Percentiles rank a stretch among this genome's conserved stretches.
phyloP scores from a whole-genome alignment of 92 coral and sea anemone genomes.

The Epizoanthus stellaris region DNA sequence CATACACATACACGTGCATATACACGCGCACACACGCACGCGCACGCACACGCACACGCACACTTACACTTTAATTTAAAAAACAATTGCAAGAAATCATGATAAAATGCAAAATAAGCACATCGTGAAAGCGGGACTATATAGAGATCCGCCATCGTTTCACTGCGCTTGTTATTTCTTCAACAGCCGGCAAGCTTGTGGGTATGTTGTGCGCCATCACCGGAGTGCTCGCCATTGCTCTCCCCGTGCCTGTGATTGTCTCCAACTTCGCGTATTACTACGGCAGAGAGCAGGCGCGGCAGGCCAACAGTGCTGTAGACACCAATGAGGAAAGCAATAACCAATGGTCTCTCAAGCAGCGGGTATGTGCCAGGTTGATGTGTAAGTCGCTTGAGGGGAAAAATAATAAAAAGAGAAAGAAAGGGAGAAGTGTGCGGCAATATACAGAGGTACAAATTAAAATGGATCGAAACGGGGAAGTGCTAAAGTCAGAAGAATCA shows the following conservation, averaged over 20 bases:
- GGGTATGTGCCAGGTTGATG: conserved; percentile 8
- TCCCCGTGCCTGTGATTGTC: conserved; percentile 37
- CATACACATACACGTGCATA: too few species aligned
- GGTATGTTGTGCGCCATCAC: conserved; percentile 43
- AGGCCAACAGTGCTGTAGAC: conserved; percentile 16
- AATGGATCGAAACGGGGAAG: conserved; percentile 39
- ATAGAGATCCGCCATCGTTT: too few species aligned
- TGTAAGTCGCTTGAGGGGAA: conserved; percentile 18
- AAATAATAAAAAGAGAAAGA: conserved; percentile 21
- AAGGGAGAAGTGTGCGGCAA: conserved; percentile 11
- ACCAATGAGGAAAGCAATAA: conserved; percentile 12
- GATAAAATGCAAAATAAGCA: too few species aligned
- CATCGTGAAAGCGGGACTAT: too few species aligned
- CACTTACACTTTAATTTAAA: too few species aligned
- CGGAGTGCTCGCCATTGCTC: conserved; percentile 35
- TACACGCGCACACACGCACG: too few species aligned
- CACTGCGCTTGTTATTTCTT: neutral
- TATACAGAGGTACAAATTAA: conserved; percentile 29
- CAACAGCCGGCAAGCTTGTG: conserved; percentile 30
- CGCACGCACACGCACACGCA: too few species aligned
- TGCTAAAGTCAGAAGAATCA: conserved; percentile 4
- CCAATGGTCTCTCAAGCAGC: neutral
- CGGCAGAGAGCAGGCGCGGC: conserved; percentile 44
- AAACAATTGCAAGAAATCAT: too few species aligned
- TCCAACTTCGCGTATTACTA: conserved; percentile 41